These are phyloP conservation scores for Australoheros scitulus DNA, from an alignment of 2,113 vertebrate species.

Conservation along the genomic window DNA sequence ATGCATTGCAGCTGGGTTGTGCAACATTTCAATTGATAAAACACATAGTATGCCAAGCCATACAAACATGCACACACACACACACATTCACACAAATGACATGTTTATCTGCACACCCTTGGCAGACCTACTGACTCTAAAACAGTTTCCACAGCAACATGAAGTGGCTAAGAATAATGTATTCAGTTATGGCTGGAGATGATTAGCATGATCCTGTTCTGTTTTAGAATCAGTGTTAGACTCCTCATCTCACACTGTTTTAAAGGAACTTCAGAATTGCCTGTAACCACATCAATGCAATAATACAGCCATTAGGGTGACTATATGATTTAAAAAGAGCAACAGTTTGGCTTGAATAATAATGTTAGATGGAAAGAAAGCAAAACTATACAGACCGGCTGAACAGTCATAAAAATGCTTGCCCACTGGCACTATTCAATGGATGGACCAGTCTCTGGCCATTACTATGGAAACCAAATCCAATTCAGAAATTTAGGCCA, in stretches of 20 bases:
- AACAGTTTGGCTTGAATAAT: neutral
- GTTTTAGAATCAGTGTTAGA: conserved; percentile 40
- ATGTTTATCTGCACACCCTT: conserved; percentile 68
- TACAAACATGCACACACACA: conserved; percentile 25
- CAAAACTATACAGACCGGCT: conserved; percentile 10
- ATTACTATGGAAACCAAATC: conserved; percentile 71
- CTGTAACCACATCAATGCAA: conserved; percentile 21
- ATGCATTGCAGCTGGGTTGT: conserved; percentile 18
- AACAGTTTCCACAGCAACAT: conserved; percentile 84
- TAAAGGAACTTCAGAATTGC: conserved; percentile 16
- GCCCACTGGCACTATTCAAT: conserved; percentile 39
- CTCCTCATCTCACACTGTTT: conserved; percentile 38
- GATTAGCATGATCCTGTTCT: conserved; percentile 63
- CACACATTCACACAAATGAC: conserved; percentile 29
- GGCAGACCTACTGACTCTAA: conserved; percentile 77
- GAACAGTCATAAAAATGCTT: conserved; percentile 56
- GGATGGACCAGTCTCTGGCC: conserved; percentile 40
- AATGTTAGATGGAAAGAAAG: neutral
- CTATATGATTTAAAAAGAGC: neutral
- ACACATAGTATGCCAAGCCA: conserved; percentile 32
- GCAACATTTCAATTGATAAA: conserved; percentile 58
- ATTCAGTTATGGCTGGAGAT: conserved; percentile 69
- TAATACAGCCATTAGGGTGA: neutral
- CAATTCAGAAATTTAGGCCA: conserved; percentile 56
- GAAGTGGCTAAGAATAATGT: conserved; percentile 77